Evolutionary conservation across 2,113 vertebrate genomes (phyloP).

Genomic region (Neogobius melanostomus): DNA sequence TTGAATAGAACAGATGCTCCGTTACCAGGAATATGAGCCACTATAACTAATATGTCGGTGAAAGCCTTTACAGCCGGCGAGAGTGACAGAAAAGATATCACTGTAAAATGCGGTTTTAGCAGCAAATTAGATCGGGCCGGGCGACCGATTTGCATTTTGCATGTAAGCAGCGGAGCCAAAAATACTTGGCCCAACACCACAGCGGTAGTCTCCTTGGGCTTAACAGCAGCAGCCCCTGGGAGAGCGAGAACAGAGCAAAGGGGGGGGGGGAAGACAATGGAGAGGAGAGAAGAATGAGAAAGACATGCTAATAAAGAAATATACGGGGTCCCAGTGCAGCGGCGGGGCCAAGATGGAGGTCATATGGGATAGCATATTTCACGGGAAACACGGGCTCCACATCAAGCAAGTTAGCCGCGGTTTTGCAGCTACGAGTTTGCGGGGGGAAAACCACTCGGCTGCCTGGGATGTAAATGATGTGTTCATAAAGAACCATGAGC

Average conservation of each 20-base stretch:
- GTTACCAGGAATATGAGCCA: constrained; percentile 54
- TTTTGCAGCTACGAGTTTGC: constrained; percentile 76
- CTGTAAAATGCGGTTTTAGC: constrained; percentile 68
- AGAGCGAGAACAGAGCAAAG: constrained; percentile 26
- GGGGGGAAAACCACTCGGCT: constrained; percentile 74
- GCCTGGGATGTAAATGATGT: constrained; percentile 73
- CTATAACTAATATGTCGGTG: constrained; percentile 64
- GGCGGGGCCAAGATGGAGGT: constrained; percentile 48
- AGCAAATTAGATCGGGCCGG: constrained; percentile 62
- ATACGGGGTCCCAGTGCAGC: constrained; percentile 36
- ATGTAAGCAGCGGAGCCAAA: constrained; percentile 73
- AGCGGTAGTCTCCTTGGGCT: constrained; percentile 58
- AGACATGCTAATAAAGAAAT: constrained; percentile 48
- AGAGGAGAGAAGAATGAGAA: constrained; percentile 18
- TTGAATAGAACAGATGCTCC: constrained; percentile 62
- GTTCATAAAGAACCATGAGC: constrained; percentile 61
- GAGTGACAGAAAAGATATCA: constrained; percentile 66
- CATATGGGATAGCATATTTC: constrained; percentile 64
- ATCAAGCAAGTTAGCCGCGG: constrained; percentile 70
- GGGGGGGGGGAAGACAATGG: constrained; percentile 48
- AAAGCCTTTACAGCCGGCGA: constrained; percentile 49
- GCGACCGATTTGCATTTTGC: constrained; percentile 72
- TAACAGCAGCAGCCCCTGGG: constrained; percentile 41
- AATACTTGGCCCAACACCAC: constrained; percentile 71
- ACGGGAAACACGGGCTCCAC: constrained; percentile 67